Evolutionary conservation across 2,113 vertebrate genomes (phyloP).

Genomic region (Perognathus longimembris): DNA sequence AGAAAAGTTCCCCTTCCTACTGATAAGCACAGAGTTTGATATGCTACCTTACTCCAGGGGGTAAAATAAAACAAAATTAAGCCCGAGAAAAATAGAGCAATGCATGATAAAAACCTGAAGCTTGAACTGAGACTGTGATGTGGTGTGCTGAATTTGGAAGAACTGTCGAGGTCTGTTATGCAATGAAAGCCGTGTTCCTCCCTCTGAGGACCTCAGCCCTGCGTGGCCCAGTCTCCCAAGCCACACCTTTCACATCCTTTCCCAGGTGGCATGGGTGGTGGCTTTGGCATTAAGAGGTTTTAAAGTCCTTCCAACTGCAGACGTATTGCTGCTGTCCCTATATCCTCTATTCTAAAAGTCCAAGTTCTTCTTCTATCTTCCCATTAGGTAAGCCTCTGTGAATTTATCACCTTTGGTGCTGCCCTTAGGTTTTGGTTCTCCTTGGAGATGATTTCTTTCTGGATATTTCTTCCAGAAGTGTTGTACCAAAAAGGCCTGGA

Average conservation of each 20-base stretch:
- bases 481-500: too few species aligned
- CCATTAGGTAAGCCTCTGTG: neutral
- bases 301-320: neutral
- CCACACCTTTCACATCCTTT: neutral
- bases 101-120: neutral
- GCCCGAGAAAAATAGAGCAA: neutral
- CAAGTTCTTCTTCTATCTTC: neutral
- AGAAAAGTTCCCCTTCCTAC: neutral
- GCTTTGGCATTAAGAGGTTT: neutral
- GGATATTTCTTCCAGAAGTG: neutral
- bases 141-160: neutral
- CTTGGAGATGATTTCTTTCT: neutral
- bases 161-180: neutral
- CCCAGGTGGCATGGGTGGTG: neutral
- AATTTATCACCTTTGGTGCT: neutral
- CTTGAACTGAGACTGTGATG: neutral
- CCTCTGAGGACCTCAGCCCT: neutral
- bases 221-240: rapidly evolving
- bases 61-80: neutral
- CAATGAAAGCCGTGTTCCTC: neutral
- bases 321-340: neutral
- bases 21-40: neutral
- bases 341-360: neutral
- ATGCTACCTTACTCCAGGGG: neutral
- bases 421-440: neutral